Evolutionary conservation across 2,888 invertebrate species (phyloP).

Genomic region (Caenorhabditis doughertyi): DNA sequence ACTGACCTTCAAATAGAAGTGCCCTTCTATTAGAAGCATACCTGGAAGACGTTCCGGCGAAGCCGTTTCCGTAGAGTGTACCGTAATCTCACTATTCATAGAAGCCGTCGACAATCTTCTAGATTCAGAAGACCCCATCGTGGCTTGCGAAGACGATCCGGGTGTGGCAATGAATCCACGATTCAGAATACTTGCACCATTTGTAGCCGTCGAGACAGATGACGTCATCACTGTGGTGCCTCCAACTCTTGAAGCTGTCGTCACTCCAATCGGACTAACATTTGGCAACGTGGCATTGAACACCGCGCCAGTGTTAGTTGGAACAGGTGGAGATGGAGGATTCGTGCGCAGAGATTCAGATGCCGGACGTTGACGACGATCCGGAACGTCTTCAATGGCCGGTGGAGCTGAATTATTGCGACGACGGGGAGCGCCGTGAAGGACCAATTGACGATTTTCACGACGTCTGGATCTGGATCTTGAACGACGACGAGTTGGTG

Average conservation of each 20-base stretch:
- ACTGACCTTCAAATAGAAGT: background rate
- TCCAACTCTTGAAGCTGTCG: constrained; percentile 19
- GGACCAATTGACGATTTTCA: background rate
- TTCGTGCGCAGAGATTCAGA: constrained; percentile 44
- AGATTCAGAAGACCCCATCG: background rate
- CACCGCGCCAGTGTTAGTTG: background rate
- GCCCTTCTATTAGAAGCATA: background rate
- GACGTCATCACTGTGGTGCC: too few relatives aligned
- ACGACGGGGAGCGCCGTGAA: background rate
- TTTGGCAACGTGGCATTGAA: constrained; percentile 7
- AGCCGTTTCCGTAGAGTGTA: constrained; percentile 4
- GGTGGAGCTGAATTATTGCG: constrained; percentile 1
- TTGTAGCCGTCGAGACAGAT: background rate
- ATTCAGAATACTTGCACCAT: constrained; percentile 17
- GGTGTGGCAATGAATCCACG: constrained; percentile 35
- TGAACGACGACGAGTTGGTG: background rate
- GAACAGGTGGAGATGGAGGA: constrained; percentile 47
- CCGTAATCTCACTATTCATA: constrained; percentile 26
- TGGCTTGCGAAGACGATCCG: background rate
- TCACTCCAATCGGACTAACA: constrained; percentile 19
- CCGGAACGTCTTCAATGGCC: background rate
- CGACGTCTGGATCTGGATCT: background rate
- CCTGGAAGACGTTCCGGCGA: constrained; percentile 33
- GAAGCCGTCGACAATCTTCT: constrained; percentile 34
- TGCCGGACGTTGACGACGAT: background rate